phyloP scores from a whole-genome alignment of 2,797 vertebrate species.

The Sebastes diploproa region DNA sequence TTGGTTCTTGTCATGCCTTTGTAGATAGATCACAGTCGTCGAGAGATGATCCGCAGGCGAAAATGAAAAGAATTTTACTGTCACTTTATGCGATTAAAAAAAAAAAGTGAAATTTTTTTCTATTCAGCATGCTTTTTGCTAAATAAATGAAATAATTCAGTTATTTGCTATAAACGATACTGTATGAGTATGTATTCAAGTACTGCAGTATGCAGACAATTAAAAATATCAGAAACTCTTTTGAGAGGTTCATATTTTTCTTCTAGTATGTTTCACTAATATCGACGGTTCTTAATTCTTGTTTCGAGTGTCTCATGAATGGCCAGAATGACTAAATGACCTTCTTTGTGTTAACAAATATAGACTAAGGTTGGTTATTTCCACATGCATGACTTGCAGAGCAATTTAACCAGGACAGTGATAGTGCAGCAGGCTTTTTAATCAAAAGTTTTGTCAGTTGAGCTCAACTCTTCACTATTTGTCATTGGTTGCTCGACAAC shows the following conservation, averaged over 20 bases:
- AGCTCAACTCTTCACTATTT: slow-evolving; percentile 28
- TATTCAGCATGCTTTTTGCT: slow-evolving; percentile 88
- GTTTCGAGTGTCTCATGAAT: slow-evolving; percentile 70
- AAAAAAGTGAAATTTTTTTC: slow-evolving; percentile 77
- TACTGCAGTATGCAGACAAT: slow-evolving; percentile 87
- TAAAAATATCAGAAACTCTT: slow-evolving; percentile 79
- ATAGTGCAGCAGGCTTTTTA: slow-evolving; percentile 14
- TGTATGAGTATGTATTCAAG: slow-evolving; percentile 86
- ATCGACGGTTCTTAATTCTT: slow-evolving; percentile 66
- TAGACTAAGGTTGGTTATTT: slow-evolving; percentile 53
- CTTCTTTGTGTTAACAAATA: slow-evolving; percentile 70
- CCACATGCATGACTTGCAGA: slow-evolving; percentile 66
- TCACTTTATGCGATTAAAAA: slow-evolving; percentile 67
- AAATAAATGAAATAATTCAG: slow-evolving; percentile 85
- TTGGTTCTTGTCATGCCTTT: slow-evolving; percentile 73
- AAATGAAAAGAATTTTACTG: slow-evolving; percentile 62
- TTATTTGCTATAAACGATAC: slow-evolving; percentile 87
- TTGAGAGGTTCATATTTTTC: slow-evolving; percentile 77
- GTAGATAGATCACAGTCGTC: slow-evolving; percentile 71
- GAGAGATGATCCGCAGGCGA: slow-evolving; percentile 58
- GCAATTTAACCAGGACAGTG: slow-evolving; percentile 47
- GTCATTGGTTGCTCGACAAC: slow-evolving; percentile 26
- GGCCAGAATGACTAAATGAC: slow-evolving; percentile 68
- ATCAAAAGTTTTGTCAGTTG: slow-evolving; percentile 26
- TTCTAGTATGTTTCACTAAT: slow-evolving; percentile 77